Percentiles rank a stretch among this genome's conserved stretches.
Evolutionary conservation across 2,113 vertebrate species (phyloP).

Genomic region (Chaetodon trifascialis): DNA sequence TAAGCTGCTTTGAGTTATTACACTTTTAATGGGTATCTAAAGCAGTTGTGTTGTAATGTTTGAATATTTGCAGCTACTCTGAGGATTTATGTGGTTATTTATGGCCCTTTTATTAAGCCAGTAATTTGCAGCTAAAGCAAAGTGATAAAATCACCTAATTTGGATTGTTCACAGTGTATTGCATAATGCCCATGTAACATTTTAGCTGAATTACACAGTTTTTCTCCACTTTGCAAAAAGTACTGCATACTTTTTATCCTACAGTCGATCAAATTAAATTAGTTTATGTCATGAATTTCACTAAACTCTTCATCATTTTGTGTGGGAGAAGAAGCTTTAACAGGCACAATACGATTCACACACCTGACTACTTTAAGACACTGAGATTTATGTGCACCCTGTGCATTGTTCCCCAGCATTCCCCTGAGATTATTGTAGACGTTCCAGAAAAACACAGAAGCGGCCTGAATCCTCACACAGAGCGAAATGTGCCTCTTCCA

Average conservation of each 20-base stretch:
- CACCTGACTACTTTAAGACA: conserved; percentile 27
- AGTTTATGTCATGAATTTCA: conserved; percentile 12
- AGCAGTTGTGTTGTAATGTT: conserved; percentile 51
- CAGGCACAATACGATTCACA: conserved; percentile 3
- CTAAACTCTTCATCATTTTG: conserved; percentile 2
- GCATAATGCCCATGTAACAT: conserved; percentile 27
- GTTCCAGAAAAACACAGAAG: conserved; percentile 10
- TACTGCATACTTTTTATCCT: conserved; percentile 6
- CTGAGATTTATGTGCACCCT: conserved; percentile 40
- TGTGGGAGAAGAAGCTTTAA: conserved; percentile 13
- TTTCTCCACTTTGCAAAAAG: conserved; percentile 33
- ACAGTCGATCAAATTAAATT: conserved; percentile 4
- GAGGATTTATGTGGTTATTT: conserved; percentile 54
- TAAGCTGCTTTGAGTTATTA: conserved; percentile 50
- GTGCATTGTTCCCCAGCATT: conserved; percentile 35
- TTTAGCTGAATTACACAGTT: conserved; percentile 28
- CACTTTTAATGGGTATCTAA: conserved; percentile 48
- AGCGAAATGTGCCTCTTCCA: conserved; percentile 24
- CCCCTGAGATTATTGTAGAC: conserved; percentile 22
- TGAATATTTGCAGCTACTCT: conserved; percentile 51
- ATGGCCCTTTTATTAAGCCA: conserved; percentile 56
- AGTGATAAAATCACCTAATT: conserved; percentile 57
- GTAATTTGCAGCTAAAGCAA: conserved; percentile 55
- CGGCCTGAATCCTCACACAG: conserved; percentile 22
- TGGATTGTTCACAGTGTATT: conserved; percentile 41